Evolutionary conservation across 2,797 vertebrate species (phyloP), one percentile per base, ranked within the genome.

Genomic region (Hozukius guyotensis): DNA sequence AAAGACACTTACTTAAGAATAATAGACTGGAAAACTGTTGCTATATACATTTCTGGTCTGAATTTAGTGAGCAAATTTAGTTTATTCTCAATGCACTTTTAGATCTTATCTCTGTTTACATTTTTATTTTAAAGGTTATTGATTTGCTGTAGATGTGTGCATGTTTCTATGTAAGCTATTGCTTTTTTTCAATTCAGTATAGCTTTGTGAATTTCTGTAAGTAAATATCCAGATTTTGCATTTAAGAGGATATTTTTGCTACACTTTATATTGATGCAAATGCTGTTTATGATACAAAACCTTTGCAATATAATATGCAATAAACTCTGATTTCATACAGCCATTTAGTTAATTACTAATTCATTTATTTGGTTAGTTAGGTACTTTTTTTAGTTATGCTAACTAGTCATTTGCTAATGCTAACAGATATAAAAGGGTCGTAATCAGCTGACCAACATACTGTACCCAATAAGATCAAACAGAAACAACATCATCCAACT

Each of bases 11-110:
- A 36, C 29, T 71, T 3, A 68, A 24, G 13, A 72, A 46, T 36
- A 31, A 52, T 10, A 32, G 57, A 70, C 5, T 12, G 25, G 13
- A 46, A 76, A 25, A 42, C 6, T 29, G 27, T 31, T 72, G 29
- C 36, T 32, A 2, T 18, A 2, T 18, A 32, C 2, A 0, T 55
- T 68, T 22, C 18, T 34, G 52, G 32, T 56, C 62, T 76, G 27
- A 61, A 62, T 63, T 56, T 52, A 56, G 34, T 8, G 4, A 64
- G 22, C 22, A 67, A 2, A 65, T 75, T 20, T 27, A 2, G 25
- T 71, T 71, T 72, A 59, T 70, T 82, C 24, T 78, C 14, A n/a
- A 57, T 84, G 79, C 84, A 84, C 79, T 73, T 88, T 72, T 13
- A 66, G 13, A 76, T 73, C 27, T 32, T 34, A 29, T 70, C 29